A percentile compares a stretch with the other conserved stretches of the same genome.
These are phyloP conservation scores for Cinara cedri DNA, from an alignment of 2,888 invertebrate species.

Conservation along the genomic window DNA sequence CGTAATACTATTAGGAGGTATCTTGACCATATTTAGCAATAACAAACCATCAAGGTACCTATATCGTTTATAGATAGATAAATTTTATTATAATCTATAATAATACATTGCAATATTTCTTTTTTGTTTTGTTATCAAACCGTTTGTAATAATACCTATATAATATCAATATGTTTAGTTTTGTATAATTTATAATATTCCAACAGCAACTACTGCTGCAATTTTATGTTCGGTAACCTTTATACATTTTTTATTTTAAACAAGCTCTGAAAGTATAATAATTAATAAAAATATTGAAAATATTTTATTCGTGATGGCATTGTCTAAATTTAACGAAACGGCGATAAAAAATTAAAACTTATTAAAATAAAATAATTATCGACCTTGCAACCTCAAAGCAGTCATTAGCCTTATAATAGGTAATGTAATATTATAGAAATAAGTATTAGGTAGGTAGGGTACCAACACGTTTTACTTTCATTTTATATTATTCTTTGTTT, in stretches of 20 bases:
- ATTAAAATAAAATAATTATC: not conserved
- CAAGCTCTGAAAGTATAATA: not conserved
- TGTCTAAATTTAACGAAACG: too few relatives aligned
- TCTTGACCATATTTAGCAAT: too few relatives aligned
- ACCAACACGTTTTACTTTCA: not conserved
- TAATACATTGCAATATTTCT: too few relatives aligned
- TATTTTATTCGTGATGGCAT: too few relatives aligned
- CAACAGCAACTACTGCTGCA: not conserved
- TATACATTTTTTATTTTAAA: not conserved
- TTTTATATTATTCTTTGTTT: slow-evolving; percentile 15
- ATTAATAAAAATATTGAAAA: not conserved
- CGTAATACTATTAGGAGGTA: too few relatives aligned
- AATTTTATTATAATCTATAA: too few relatives aligned
- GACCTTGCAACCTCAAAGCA: slow-evolving; percentile 14
- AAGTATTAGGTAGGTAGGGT: too few relatives aligned
- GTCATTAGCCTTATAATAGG: slow-evolving; percentile 4
- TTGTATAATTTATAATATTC: too few relatives aligned
- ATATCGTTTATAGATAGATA: not conserved
- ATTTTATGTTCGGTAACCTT: not conserved
- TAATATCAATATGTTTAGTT: too few relatives aligned
- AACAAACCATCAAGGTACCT: not conserved
- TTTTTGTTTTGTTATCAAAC: too few relatives aligned
- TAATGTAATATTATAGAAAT: not conserved
- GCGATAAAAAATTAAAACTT: not conserved
- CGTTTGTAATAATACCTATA: too few relatives aligned